Evolutionary conservation across 2,113 vertebrate genomes (phyloP).

Genomic region (Camelus bactrianus): DNA sequence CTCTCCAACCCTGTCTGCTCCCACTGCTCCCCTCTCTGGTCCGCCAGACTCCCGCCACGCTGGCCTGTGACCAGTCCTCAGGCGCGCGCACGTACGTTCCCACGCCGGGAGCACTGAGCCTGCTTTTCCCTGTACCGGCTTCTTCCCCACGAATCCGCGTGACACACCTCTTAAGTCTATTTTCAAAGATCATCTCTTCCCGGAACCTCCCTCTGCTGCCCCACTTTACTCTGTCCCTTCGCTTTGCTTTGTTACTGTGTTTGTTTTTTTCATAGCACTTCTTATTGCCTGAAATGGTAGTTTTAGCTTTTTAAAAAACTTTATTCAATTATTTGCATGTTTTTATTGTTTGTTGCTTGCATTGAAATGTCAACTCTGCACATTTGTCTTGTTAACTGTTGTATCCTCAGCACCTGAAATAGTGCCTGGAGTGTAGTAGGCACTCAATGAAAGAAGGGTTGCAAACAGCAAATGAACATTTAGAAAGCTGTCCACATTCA

Average conservation of each 20-base stretch:
- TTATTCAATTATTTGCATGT: not conserved
- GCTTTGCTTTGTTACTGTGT: not conserved
- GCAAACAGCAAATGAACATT: not conserved
- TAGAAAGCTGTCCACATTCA: not conserved
- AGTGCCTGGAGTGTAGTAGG: not conserved
- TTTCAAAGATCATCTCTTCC: not conserved
- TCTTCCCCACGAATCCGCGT: not conserved
- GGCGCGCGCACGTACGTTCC: not conserved
- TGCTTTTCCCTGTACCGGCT: not conserved
- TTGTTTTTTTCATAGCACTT: not conserved
- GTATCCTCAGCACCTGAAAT: not conserved
- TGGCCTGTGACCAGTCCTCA: not conserved
- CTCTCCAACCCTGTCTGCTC: not conserved
- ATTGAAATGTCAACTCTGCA: not conserved
- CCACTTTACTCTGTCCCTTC: not conserved
- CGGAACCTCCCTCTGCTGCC: not conserved
- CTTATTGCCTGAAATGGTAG: not conserved
- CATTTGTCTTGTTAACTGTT: not conserved
- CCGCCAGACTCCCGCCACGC: not conserved
- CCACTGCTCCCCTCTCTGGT: not conserved
- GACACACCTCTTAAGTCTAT: not conserved
- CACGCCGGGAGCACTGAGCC: not conserved
- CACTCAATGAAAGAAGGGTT: not conserved
- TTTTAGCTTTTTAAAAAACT: not conserved
- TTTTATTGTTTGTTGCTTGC: slow-evolving; percentile 12